Evolutionary conservation across 2,888 invertebrate genomes (phyloP), one percentile per base, ranked within the genome.

Genomic region (Opisthograptis luteolata): DNA sequence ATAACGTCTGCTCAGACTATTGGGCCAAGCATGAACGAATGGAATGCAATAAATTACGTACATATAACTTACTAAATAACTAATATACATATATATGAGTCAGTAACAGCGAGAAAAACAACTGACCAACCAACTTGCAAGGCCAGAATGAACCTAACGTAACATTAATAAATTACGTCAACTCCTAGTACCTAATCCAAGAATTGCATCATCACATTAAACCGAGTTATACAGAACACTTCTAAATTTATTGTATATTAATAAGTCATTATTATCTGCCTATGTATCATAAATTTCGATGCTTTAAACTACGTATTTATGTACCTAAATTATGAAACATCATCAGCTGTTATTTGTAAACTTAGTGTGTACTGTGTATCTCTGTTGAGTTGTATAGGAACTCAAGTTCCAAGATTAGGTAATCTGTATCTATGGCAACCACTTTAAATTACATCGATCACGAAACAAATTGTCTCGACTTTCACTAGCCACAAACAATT

Each of bases 151-250:
- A 52, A 57, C 73, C 66, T 67, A 71, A 70, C 60, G 68, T 70
- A 64, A 65, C 64, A 68, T 70, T 66, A 69, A 75, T 83, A 69
- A n/a, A 74, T 83, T 79, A 79, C 79, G 69, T 80, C 73, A 81
- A 73, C 60, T 61, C 61, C 54, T n/a, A n/a, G n/a, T n/a, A n/a
- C 59, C 73, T 70, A 76, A 81, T 77, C 64, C 62, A 65, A 77
- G 72, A 76, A 70, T 73, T 69, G 74, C 73, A 70, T 58, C 58
- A 67, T 81, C 78, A n/a, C n/a, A 77, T 67, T 65, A 61, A 61
- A 63, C 58, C 58, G 49, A 64, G 45, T 47, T 64, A 52, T 49
- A 25, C 22, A 10, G 15, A 59, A 57, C 58, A 48, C 42, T 54
- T 48, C 10, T 2, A 32, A 6, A 10, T n/a, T n/a, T n/a, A n/a